Evolutionary conservation across 2,888 invertebrate species (phyloP).

Genomic region (Coleophora flavipennella): DNA sequence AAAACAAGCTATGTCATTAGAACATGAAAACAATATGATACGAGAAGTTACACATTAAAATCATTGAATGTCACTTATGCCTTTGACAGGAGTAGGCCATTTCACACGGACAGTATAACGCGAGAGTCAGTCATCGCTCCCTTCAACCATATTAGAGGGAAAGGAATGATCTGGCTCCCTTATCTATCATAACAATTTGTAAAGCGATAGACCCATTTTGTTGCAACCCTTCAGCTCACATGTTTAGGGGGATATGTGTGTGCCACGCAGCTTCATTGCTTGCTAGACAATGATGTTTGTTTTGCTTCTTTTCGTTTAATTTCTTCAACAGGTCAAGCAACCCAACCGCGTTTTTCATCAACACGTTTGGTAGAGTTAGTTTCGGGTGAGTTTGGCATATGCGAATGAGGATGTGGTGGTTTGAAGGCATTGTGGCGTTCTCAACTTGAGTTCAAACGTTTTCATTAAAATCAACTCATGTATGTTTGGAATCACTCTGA

Average conservation of each 20-base stretch:
- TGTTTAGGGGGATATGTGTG: constrained; percentile 35
- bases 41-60: no score
- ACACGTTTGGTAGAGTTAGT: constrained; percentile 79
- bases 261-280: constrained; percentile 47
- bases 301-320: constrained; percentile 69
- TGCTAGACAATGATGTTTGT: constrained; percentile 51
- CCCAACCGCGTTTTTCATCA: constrained; percentile 80
- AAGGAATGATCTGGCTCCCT: no score
- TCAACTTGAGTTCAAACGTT: constrained; percentile 42
- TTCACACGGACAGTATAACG: no score
- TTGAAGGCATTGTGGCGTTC: constrained; percentile 69
- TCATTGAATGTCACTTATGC: no score
- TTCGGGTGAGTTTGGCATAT: constrained; percentile 80
- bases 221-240: no score
- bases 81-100: no score
- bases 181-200: no score
- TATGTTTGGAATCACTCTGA: constrained; percentile 67
- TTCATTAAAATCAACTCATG: constrained; percentile 51
- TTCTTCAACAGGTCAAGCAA: constrained; percentile 81
- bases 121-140: no score
- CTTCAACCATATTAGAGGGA: no score
- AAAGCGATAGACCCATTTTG: constrained; percentile 1
- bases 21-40: no score
- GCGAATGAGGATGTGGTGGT: constrained; percentile 66
- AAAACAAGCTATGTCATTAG: no score